Evolutionary conservation across 2,113 vertebrate species (phyloP).

Genomic region (Plectropomus leopardus): DNA sequence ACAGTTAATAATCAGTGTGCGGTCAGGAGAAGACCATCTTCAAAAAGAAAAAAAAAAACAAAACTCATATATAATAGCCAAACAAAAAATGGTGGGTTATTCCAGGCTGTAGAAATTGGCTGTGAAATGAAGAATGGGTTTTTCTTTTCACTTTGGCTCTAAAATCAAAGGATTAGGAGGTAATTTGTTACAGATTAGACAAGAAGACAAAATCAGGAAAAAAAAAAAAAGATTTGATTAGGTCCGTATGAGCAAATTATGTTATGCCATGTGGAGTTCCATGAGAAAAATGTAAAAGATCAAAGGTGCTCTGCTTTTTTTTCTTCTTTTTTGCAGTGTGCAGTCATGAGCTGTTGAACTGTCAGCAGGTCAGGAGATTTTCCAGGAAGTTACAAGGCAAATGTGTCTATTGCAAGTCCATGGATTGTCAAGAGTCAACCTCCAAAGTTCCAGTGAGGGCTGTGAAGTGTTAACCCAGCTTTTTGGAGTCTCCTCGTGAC

Average conservation of each 20-base stretch:
- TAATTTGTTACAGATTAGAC: constrained; percentile 74
- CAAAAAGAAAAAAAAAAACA: constrained; percentile 32
- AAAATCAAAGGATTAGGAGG: constrained; percentile 72
- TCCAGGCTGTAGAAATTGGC: constrained; percentile 2
- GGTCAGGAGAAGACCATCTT: constrained; percentile 47
- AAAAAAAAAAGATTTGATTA: constrained; percentile 60
- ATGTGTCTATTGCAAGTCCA: constrained; percentile 45
- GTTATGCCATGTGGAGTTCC: constrained; percentile 49
- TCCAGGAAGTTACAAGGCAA: constrained; percentile 62
- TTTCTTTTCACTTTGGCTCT: constrained; percentile 70
- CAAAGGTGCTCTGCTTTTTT: constrained; percentile 69
- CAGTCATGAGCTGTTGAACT: constrained; percentile 39
- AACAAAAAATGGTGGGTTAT: constrained; percentile 19
- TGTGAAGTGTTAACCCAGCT: constrained; percentile 60
- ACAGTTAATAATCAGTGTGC: constrained; percentile 42
- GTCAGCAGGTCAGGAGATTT: constrained; percentile 49
- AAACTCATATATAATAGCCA: constrained; percentile 9
- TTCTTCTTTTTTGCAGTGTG: constrained; percentile 46
- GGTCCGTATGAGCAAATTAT: constrained; percentile 58
- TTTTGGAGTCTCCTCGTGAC: constrained; percentile 72
- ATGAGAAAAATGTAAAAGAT: constrained; percentile 50
- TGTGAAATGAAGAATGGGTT: constrained; percentile 23
- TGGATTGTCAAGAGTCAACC: constrained; percentile 73
- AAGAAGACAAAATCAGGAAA: constrained; percentile 38
- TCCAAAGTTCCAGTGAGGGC: constrained; percentile 60